These are phyloP conservation scores for Sesia bembeciformis DNA, from an alignment of 2,888 invertebrate genomes.

Conservation along the genomic window DNA sequence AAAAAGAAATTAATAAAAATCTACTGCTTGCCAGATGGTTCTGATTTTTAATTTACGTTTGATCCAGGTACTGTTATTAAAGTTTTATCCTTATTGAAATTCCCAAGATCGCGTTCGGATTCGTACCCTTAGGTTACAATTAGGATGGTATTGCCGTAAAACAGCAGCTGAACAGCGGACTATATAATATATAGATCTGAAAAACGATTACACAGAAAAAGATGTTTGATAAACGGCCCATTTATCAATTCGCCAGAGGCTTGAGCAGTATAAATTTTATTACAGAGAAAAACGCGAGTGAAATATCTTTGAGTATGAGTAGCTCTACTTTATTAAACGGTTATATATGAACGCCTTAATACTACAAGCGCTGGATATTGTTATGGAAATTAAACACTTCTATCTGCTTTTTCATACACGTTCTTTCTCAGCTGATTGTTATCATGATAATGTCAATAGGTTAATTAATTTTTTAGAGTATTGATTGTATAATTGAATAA, in stretches of 20 bases:
- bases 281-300: not conserved
- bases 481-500: too few species aligned
- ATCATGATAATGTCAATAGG: too few species aligned
- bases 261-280: not conserved
- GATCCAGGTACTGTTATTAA: constrained; percentile 24
- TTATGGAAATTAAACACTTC: too few species aligned
- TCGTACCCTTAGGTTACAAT: constrained; percentile 53
- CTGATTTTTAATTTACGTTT: constrained; percentile 13
- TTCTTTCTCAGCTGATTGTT: too few species aligned
- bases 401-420: too few species aligned
- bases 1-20: too few species aligned
- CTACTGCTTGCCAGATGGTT: not conserved
- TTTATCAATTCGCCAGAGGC: constrained; percentile 57
- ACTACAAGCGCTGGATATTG: too few species aligned
- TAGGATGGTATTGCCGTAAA: constrained; percentile 48
- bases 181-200: constrained; percentile 48
- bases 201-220: constrained; percentile 53
- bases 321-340: not conserved
- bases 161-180: constrained; percentile 52
- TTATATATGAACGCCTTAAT: not conserved
- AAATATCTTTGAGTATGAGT: not conserved
- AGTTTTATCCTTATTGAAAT: constrained; percentile 45
- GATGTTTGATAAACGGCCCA: constrained; percentile 62
- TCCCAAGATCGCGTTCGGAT: constrained; percentile 44
- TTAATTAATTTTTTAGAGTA: too few species aligned